Percentiles rank a stretch among this genome's conserved stretches.
These are phyloP conservation scores for Zeus faber DNA, from an alignment of 2,113 vertebrate species.

Conservation along the genomic window DNA sequence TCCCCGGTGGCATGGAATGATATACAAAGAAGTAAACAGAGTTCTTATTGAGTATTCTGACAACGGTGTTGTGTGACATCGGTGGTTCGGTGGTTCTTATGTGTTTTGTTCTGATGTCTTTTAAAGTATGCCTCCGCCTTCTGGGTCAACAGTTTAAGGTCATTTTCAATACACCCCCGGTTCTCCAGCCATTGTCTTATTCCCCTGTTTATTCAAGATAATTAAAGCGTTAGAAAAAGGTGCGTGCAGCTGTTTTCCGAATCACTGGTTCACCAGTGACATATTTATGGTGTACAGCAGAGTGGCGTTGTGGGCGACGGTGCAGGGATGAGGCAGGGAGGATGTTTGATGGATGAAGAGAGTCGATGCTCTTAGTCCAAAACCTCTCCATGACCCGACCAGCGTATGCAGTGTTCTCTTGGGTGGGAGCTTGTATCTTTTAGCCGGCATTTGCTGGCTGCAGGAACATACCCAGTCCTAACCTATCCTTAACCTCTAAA, in stretches of 20 bases:
- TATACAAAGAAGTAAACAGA: too few species aligned
- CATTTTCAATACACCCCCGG: constrained; percentile 24
- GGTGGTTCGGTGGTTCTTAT: too few species aligned
- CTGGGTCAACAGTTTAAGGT: constrained; percentile 46
- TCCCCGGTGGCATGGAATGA: too few species aligned
- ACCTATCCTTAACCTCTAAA: too few species aligned
- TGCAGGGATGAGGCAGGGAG: background rate
- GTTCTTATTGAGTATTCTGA: too few species aligned
- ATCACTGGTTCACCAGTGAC: constrained; percentile 36
- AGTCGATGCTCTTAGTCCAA: background rate
- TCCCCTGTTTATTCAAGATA: constrained; percentile 42
- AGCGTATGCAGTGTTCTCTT: too few species aligned
- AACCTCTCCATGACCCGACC: background rate
- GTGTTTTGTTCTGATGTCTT: too few species aligned
- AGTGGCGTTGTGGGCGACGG: background rate
- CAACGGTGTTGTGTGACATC: too few species aligned
- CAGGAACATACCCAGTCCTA: too few species aligned
- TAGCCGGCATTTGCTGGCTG: too few species aligned
- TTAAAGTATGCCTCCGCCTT: too few species aligned
- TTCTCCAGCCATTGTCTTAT: constrained; percentile 21
- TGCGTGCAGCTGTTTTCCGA: constrained; percentile 33
- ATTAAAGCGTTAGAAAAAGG: constrained; percentile 22
- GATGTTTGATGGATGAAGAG: background rate
- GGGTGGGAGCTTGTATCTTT: too few species aligned
- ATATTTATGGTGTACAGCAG: constrained; percentile 21